A percentile compares a stretch with the other conserved stretches of the same genome.
phyloP scores from a whole-genome alignment of 1,140 invertebrate genomes.

The Laupala kohalensis region DNA sequence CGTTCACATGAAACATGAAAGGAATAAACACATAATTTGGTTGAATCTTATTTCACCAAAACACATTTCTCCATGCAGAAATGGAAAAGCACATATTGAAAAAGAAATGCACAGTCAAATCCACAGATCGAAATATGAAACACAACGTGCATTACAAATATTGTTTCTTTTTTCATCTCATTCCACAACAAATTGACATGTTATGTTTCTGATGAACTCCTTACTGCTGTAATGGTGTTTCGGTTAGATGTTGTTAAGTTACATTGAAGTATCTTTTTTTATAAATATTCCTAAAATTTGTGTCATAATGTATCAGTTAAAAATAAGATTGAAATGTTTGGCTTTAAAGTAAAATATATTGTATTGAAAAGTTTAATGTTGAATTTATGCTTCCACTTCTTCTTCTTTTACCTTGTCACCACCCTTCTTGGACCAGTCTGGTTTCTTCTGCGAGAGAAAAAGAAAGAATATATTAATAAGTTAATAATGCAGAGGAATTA shows the following conservation, averaged over 20 bases:
- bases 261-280: not conserved
- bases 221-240: not conserved
- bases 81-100: not conserved
- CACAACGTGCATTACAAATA: not conserved
- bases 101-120: not conserved
- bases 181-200: not conserved
- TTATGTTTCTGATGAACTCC: not conserved
- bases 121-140: not conserved
- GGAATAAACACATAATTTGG: not conserved
- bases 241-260: not conserved
- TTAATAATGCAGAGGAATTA: too few species aligned
- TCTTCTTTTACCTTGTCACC: conserved; percentile 81
- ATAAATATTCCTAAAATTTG: not conserved
- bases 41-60: not conserved
- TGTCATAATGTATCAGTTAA: not conserved
- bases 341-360: not conserved
- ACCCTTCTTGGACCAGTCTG: conserved; percentile 80
- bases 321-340: not conserved
- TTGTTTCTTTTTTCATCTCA: not conserved
- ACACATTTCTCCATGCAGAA: not conserved
- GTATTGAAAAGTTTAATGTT: conserved; percentile 2
- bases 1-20: not conserved
- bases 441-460: conserved; percentile 57
- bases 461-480: not conserved
- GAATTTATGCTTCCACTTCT: conserved; percentile 34